These are phyloP conservation scores for Centrocercus urophasianus DNA, from an alignment of 2,113 vertebrate genomes.

Conservation along the genomic window DNA sequence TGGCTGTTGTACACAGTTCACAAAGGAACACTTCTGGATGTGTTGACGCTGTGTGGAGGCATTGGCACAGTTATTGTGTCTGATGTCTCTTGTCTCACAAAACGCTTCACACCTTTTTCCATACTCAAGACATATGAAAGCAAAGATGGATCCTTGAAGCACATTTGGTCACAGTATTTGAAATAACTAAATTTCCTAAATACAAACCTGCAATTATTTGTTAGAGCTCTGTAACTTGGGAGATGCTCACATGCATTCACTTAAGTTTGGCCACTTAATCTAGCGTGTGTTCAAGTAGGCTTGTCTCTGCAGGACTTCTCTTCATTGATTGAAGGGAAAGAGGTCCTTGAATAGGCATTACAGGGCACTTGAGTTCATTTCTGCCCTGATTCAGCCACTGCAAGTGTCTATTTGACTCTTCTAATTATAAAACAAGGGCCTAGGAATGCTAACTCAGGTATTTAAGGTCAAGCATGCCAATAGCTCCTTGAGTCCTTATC, in stretches of 20 bases:
- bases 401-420: neutral
- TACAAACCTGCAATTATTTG: neutral
- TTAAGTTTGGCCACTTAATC: neutral
- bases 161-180: neutral
- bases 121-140: neutral
- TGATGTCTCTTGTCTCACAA: neutral
- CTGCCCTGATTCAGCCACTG: neutral
- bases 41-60: neutral
- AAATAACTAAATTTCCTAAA: neutral
- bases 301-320: conserved; percentile 12
- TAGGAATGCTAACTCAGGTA: conserved; percentile 1
- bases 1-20: neutral
- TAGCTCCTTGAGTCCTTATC: neutral
- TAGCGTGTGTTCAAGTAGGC: neutral
- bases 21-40: neutral
- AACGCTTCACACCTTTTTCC: neutral
- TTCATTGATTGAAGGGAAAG: neutral
- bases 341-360: neutral
- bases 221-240: neutral
- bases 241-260: neutral
- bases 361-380: neutral
- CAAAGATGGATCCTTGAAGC: neutral
- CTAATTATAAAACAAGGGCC: neutral
- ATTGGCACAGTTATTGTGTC: neutral
- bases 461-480: conserved; percentile 8